Percentiles rank a stretch among this genome's conserved stretches.
These are phyloP conservation scores for Tiliacea citrago DNA, from an alignment of 2,888 invertebrate species.

Conservation along the genomic window DNA sequence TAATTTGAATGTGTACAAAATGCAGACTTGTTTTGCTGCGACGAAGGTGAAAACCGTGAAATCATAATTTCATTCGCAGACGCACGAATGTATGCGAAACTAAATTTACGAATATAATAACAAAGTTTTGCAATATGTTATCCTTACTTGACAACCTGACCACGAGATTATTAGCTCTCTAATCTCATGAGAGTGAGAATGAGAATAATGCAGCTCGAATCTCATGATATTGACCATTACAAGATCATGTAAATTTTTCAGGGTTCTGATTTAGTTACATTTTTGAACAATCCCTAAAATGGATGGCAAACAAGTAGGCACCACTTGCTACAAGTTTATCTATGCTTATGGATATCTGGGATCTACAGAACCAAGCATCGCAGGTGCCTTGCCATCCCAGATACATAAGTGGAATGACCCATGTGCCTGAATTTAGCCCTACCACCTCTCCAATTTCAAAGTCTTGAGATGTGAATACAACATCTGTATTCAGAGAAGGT, in stretches of 20 bases:
- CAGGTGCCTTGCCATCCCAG: no score
- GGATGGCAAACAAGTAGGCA: background rate
- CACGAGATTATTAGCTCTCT: background rate
- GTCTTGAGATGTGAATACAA: constrained; percentile 6
- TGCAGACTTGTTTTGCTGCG: background rate
- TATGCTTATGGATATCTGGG: background rate
- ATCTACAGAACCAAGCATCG: background rate
- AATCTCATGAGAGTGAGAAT: no score
- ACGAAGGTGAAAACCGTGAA: constrained; percentile 34
- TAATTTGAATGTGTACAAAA: background rate
- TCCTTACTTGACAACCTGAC: constrained; percentile 5
- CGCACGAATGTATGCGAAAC: constrained; percentile 2
- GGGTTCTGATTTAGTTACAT: background rate
- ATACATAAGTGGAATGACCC: no score
- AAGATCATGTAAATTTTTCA: background rate
- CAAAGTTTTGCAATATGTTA: background rate
- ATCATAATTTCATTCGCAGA: constrained; percentile 20
- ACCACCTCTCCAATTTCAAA: background rate
- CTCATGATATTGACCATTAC: background rate
- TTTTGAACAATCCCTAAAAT: background rate
- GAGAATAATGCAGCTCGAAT: background rate
- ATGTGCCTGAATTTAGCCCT: no score
- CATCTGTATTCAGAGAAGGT: constrained; percentile 20
- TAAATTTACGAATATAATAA: no score
- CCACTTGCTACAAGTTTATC: background rate